Percentiles rank a stretch among this genome's conserved stretches.
Conservation (phyloP, 1,140 invertebrate genomes). For the Pinna nobilis region DNA sequence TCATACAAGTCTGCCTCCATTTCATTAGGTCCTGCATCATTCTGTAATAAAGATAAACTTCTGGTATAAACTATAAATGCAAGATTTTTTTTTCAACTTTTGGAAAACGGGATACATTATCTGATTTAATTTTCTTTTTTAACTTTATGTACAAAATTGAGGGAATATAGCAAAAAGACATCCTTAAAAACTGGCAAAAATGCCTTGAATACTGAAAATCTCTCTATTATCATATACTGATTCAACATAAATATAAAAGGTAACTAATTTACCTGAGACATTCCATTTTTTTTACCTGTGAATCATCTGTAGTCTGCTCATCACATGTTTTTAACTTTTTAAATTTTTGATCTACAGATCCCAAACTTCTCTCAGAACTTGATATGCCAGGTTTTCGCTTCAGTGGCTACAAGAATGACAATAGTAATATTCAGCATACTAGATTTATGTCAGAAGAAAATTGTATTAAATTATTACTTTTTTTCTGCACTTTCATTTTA, state of each 20-base stretch:
- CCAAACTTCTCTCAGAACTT: slow-evolving; percentile 80
- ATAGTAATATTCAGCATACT: neutral
- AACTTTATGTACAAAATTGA: no score
- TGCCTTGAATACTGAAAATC: no score
- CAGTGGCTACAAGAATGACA: slow-evolving; percentile 52
- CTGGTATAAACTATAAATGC: no score
- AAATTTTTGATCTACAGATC: slow-evolving; percentile 78
- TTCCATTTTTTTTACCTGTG: neutral
- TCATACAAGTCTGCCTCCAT: slow-evolving; percentile 83
- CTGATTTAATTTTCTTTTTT: no score
- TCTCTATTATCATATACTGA: neutral
- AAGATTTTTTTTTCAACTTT: no score
- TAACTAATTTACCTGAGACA: neutral
- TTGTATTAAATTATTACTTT: slow-evolving; percentile 74
- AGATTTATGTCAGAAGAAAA: neutral
- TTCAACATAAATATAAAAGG: neutral
- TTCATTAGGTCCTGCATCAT: slow-evolving; percentile 34
- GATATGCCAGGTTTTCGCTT: slow-evolving; percentile 78
- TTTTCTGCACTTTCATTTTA: slow-evolving; percentile 79
- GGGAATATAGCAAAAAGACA: no score
- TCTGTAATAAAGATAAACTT: slow-evolving; percentile 10
- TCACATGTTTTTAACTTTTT: slow-evolving; percentile 80
- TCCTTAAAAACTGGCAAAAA: no score
- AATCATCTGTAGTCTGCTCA: slow-evolving; percentile 33
- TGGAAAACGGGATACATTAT: no score